These are phyloP conservation scores for Caenorhabditis macrosperma DNA, from an alignment of 2,888 invertebrate species.

Conservation along the genomic window DNA sequence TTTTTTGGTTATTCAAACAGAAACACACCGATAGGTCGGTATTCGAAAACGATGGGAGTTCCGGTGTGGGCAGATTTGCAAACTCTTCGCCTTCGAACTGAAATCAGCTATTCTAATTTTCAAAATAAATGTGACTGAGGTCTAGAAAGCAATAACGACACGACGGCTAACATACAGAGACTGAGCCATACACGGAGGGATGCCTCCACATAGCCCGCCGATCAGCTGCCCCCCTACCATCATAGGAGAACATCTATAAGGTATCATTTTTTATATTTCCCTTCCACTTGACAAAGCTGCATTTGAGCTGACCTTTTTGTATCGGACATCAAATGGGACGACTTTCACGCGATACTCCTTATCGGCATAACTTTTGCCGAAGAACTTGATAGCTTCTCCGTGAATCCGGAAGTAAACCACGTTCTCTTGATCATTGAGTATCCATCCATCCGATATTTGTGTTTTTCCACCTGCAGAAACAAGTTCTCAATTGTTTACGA, in stretches of 20 bases:
- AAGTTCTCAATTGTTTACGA: neutral
- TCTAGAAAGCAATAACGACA: neutral
- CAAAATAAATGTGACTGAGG: neutral
- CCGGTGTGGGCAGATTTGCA: constrained; percentile 56
- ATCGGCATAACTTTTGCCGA: constrained; percentile 47
- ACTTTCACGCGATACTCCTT: constrained; percentile 66
- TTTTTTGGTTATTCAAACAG: no score
- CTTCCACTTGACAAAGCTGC: neutral
- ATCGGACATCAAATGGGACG: constrained; percentile 72
- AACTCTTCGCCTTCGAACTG: constrained; percentile 64
- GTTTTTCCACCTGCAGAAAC: constrained; percentile 59
- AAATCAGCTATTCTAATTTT: neutral
- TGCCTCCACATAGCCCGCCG: constrained; percentile 59
- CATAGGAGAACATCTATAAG: constrained; percentile 60
- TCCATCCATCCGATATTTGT: constrained; percentile 68
- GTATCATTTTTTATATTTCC: neutral
- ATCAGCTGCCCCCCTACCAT: constrained; percentile 11
- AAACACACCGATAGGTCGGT: constrained; percentile 67
- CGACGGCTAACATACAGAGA: constrained; percentile 52
- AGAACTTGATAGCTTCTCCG: constrained; percentile 71
- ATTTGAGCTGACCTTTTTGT: constrained; percentile 61
- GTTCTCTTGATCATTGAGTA: constrained; percentile 61
- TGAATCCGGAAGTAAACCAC: constrained; percentile 71
- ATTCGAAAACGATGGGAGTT: constrained; percentile 66
- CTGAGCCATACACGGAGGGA: constrained; percentile 55